phyloP scores from a whole-genome alignment of 2,888 invertebrate species.

The Ichneumoninae sp. region DNA sequence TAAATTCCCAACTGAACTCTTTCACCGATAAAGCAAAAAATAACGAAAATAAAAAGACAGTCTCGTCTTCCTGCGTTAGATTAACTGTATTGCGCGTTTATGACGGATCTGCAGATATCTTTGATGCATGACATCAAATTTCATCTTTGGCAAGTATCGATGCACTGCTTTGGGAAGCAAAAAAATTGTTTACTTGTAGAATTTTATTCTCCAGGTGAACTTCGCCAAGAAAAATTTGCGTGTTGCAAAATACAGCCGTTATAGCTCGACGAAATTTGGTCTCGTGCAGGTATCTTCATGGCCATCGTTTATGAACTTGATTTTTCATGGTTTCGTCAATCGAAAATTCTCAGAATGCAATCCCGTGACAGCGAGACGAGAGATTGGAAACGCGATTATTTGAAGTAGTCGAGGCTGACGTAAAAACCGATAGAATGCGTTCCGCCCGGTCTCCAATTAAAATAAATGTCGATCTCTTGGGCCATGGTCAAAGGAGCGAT shows the following conservation, averaged over 20 bases:
- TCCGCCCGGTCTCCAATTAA: constrained; percentile 44
- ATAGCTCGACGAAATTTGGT: too few relatives aligned
- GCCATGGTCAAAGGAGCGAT: constrained; percentile 23
- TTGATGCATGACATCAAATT: too few relatives aligned
- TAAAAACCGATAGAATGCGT: constrained; percentile 13
- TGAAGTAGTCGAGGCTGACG: constrained; percentile 26
- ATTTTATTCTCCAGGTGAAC: too few relatives aligned
- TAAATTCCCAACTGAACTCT: background rate
- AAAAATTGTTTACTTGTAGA: too few relatives aligned
- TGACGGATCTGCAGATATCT: too few relatives aligned
- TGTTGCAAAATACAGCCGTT: too few relatives aligned
- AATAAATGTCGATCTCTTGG: constrained; percentile 23
- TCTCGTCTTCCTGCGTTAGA: background rate
- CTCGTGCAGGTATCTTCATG: too few relatives aligned
- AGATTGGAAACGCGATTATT: constrained; percentile 26
- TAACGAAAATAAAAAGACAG: background rate
- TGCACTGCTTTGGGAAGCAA: too few relatives aligned
- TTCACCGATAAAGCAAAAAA: background rate
- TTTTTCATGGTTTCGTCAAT: constrained; percentile 4
- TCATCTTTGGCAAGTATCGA: too few relatives aligned
- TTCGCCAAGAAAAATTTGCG: too few relatives aligned
- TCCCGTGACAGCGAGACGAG: constrained; percentile 4
- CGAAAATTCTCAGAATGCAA: constrained; percentile 8
- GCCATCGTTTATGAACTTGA: background rate
- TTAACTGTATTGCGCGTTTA: background rate